These are phyloP conservation scores for Trisateles emortualis DNA, from an alignment of 2,888 invertebrate genomes.

Conservation along the genomic window DNA sequence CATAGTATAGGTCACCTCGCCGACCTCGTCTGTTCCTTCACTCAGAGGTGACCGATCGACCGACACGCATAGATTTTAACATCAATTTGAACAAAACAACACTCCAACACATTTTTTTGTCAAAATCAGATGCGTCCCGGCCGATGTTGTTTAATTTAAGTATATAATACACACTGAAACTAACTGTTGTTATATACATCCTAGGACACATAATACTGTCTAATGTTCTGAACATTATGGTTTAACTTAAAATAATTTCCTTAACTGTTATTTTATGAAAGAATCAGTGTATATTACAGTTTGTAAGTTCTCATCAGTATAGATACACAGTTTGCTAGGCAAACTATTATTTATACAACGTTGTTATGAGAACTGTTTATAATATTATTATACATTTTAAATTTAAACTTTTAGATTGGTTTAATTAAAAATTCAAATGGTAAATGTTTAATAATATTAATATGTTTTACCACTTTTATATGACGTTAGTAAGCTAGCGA, in stretches of 20 bases:
- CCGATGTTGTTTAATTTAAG: constrained; percentile 7
- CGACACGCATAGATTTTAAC: constrained; percentile 21
- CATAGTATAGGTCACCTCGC: constrained; percentile 46
- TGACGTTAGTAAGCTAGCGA: neutral
- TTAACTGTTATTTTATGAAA: constrained; percentile 1
- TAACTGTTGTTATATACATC: constrained; percentile 15
- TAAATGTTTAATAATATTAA: constrained; percentile 17
- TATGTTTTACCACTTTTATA: constrained; percentile 22
- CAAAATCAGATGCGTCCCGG: constrained; percentile 23
- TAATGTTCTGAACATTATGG: neutral
- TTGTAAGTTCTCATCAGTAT: constrained; percentile 10
- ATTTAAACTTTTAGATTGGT: constrained; percentile 12
- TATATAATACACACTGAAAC: constrained; percentile 28
- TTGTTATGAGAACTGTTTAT: neutral
- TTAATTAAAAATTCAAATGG: constrained; percentile 5
- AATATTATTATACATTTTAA: constrained; percentile 17
- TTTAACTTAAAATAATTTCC: neutral
- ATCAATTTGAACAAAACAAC: constrained; percentile 4
- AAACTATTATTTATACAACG: constrained; percentile 14
- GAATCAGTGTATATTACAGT: constrained; percentile 27
- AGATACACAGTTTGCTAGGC: constrained; percentile 15
- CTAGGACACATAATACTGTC: constrained; percentile 11
- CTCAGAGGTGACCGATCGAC: constrained; percentile 23
- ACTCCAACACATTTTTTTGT: neutral
- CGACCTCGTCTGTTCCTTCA: neutral